Evolutionary conservation across 2,113 vertebrate species (phyloP).

Genomic region (Lycaon pictus): DNA sequence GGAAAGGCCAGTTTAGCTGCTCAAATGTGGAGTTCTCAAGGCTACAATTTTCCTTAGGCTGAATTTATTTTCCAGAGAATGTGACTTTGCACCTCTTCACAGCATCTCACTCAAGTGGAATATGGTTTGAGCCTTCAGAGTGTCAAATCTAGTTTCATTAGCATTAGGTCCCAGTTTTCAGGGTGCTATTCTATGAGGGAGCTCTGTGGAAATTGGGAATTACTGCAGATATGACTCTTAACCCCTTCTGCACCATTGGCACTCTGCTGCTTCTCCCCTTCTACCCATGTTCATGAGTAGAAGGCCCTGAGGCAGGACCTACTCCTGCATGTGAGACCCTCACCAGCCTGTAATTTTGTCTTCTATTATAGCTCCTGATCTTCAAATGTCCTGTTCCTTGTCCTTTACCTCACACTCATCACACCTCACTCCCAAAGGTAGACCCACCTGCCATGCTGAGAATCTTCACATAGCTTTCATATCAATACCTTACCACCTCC

Average conservation of each 20-base stretch:
- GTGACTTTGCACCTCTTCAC: not conserved
- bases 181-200: not conserved
- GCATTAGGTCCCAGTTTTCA: not conserved
- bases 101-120: not conserved
- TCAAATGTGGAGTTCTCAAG: not conserved
- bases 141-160: slow-evolving; percentile 8
- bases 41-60: not conserved
- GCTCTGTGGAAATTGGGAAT: not conserved
- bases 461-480: not conserved
- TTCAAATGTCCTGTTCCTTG: not conserved
- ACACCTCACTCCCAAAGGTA: not conserved
- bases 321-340: not conserved
- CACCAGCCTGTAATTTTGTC: not conserved
- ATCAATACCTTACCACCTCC: not conserved
- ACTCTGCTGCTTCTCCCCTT: not conserved
- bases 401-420: not conserved
- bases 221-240: not conserved
- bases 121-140: not conserved
- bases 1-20: not conserved
- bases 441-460: not conserved
- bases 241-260: not conserved
- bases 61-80: slow-evolving; percentile 29
- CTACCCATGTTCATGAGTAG: not conserved
- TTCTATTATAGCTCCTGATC: not conserved
- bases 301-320: not conserved